Evolutionary conservation across 37 sponge, comb jelly and placozoan genomes (phyloP), one percentile per base, ranked within the genome.

Genomic region (Beroe ovata): DNA sequence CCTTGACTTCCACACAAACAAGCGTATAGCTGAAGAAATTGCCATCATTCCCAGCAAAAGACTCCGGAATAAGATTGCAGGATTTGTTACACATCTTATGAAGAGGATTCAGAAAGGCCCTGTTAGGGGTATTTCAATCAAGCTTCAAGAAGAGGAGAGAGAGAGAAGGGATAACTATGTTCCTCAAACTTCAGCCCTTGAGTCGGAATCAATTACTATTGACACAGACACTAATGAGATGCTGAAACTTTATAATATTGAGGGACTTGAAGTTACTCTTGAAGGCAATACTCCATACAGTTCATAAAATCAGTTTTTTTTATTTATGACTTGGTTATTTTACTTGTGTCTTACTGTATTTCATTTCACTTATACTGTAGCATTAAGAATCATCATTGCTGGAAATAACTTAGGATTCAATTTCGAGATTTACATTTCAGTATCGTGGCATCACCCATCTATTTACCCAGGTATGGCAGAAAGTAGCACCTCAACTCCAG

Each of bases 161-260:
- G 99, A 98, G 90, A 89, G 99, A 66, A 92, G 99, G 66, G 99
- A 98, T 64, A 98, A 98, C 93, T 98, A 95, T 66, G 96, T 95
- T 0, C 99, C 99, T 39, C 95, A 96, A 94, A 92, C 93, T 16
- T 97, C 97, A 36, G 95, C 92, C 6, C 61, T 97, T 25, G 97
- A 95, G 39, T 14, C 62, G 19, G 95, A 99, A 59, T 90, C 94
- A 30, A 90, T 99, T 29, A 96, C 94, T 89, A 92, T 99, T 36
- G 99, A 99, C 90, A 91, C 95, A n/a, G 99, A 96, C 60, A 99
- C 99, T n/a, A 99, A 95, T 29, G 95, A 99, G 32, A 96, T 99
- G 96, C 64, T 99, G 64, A 94, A 93, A 60, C 21, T 42, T 21
- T 77, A 77, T 35, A 54, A 77, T 21, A 42, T 77, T 29, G 41